A percentile compares a stretch with the other conserved stretches of the same genome.
phyloP scores from a whole-genome alignment of 1,140 invertebrate species.

The Microplitis mediator region DNA sequence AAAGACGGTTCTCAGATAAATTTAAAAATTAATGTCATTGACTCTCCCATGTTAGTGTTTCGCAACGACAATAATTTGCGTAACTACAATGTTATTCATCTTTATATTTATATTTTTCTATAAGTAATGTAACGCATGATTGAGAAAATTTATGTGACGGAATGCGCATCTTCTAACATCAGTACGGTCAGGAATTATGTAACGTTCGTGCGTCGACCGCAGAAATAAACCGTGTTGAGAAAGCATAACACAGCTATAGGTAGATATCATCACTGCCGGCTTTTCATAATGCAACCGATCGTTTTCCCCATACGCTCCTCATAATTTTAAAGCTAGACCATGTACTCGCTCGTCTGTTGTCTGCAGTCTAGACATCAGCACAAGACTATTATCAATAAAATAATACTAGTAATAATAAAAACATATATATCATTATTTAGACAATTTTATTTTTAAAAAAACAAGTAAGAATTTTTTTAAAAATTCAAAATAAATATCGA shows the following conservation, averaged over 20 bases:
- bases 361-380: neutral
- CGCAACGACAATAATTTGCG: too few relatives aligned
- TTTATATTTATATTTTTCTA: too few relatives aligned
- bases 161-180: too few relatives aligned
- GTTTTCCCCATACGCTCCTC: neutral
- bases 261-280: neutral
- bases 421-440: neutral
- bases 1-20: too few relatives aligned
- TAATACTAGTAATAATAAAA: too few relatives aligned
- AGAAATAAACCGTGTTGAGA: slow-evolving; percentile 31
- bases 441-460: neutral
- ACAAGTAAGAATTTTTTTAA: neutral
- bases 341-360: neutral
- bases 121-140: too few relatives aligned
- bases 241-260: slow-evolving; percentile 33
- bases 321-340: neutral
- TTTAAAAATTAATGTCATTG: too few relatives aligned
- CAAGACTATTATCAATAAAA: too few relatives aligned
- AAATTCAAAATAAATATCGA: neutral
- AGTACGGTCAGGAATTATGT: neutral
- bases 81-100: too few relatives aligned
- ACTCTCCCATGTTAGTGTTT: too few relatives aligned
- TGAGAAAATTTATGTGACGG: too few relatives aligned
- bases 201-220: neutral
- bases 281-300: neutral